Percentiles rank a stretch among this genome's conserved stretches.
Conservation (phyloP, 1,140 invertebrate genomes). For the Drosophila teissieri region DNA sequence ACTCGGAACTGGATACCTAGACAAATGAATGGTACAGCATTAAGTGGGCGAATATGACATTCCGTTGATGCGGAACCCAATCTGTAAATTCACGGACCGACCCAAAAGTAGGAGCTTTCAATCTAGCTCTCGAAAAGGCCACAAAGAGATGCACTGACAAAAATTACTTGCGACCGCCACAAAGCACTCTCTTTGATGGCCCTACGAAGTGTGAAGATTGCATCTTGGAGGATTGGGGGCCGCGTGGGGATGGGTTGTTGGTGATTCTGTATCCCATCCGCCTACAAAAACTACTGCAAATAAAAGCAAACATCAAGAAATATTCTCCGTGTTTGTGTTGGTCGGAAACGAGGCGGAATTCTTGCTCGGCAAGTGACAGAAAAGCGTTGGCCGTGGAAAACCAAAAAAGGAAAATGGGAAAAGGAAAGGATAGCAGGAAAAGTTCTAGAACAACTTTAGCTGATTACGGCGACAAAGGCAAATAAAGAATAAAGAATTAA, state of each 20-base stretch:
- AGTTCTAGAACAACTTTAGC: constrained; percentile 44
- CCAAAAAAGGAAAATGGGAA: constrained; percentile 20
- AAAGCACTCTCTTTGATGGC: constrained; percentile 38
- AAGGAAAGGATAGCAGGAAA: constrained; percentile 21
- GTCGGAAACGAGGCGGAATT: constrained; percentile 33
- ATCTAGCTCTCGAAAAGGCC: constrained; percentile 23
- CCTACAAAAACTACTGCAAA: constrained; percentile 43
- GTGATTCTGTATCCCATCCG: neutral
- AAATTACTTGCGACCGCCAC: constrained; percentile 17
- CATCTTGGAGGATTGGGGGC: constrained; percentile 8
- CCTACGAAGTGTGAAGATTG: constrained; percentile 37
- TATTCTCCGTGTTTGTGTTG: constrained; percentile 50
- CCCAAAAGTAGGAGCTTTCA: constrained; percentile 8
- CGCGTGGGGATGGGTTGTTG: neutral
- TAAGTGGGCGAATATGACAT: neutral
- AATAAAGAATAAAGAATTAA: constrained; percentile 42
- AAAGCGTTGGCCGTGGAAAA: constrained; percentile 17
- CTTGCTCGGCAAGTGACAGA: constrained; percentile 20
- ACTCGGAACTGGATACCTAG: constrained; percentile 91
- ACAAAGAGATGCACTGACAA: constrained; percentile 20
- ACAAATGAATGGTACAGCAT: neutral
- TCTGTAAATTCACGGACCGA: constrained; percentile 22
- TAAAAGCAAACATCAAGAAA: constrained; percentile 48
- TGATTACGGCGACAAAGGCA: constrained; percentile 50
- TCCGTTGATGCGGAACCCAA: constrained; percentile 1